These are phyloP conservation scores for Anthoscopus minutus DNA, from an alignment of 2,113 vertebrate genomes.

Conservation along the genomic window DNA sequence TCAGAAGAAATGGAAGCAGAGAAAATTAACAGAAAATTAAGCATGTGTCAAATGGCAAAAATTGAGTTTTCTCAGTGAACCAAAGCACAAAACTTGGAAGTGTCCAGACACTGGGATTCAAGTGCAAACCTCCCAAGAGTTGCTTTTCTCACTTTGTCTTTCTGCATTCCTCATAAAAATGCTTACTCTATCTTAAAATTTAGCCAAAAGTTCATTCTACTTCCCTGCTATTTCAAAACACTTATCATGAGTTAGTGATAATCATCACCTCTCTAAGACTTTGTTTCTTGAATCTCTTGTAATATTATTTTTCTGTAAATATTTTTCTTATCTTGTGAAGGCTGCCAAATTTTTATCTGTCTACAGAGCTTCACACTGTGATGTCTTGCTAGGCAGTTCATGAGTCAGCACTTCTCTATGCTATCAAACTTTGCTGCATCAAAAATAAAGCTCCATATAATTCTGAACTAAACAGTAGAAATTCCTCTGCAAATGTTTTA, in stretches of 20 bases:
- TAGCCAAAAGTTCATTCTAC: neutral
- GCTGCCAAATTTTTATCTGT: neutral
- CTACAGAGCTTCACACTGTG: neutral
- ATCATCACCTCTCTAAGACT: neutral
- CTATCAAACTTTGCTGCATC: neutral
- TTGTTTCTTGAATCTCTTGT: neutral
- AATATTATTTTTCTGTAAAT: neutral
- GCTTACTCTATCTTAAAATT: neutral
- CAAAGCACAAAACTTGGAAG: neutral
- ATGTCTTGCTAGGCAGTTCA: neutral
- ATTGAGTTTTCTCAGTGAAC: neutral
- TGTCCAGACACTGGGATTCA: neutral
- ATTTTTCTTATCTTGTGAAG: neutral
- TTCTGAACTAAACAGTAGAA: neutral
- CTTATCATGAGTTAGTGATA: neutral
- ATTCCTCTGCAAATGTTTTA: neutral
- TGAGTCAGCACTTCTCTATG: neutral
- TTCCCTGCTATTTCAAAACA: neutral
- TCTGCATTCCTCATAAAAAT: neutral
- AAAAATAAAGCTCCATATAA: neutral
- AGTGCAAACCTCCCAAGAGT: neutral
- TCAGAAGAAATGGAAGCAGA: neutral
- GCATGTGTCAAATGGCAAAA: neutral
- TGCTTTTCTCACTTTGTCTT: neutral
- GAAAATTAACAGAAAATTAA: neutral